Conservation (phyloP, 2,113 vertebrate species). For the Cephalophus harveyi region DNA sequence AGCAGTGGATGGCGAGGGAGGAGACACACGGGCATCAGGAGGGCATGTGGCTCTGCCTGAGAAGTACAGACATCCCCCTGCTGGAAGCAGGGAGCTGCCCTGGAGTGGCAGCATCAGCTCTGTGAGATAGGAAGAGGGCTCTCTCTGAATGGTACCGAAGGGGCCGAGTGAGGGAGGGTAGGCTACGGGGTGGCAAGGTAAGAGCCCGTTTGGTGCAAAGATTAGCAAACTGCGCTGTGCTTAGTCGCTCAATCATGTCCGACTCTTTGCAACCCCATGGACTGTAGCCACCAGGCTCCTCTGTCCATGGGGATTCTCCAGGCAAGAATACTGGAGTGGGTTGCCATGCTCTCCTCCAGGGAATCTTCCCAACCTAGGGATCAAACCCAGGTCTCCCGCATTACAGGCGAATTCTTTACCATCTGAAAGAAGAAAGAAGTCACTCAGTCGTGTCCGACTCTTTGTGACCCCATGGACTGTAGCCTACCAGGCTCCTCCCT, state of each 20-base stretch:
- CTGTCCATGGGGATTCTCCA: background rate
- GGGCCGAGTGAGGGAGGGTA: background rate
- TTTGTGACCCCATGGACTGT: no score
- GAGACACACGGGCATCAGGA: rapidly evolving
- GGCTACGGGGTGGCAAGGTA: background rate
- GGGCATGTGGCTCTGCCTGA: background rate
- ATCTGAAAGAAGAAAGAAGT: background rate
- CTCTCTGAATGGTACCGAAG: background rate
- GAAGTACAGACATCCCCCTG: background rate
- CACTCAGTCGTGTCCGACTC: no score
- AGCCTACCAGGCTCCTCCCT: no score
- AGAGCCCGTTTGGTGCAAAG: background rate
- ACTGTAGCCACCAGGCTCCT: background rate
- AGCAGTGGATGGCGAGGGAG: background rate
- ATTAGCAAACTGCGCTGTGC: background rate
- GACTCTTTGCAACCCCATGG: background rate
- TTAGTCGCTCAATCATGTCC: background rate
- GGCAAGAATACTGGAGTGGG: background rate
- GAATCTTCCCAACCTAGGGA: background rate
- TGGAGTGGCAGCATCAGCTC: background rate
- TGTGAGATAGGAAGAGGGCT: background rate
- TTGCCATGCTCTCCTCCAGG: background rate
- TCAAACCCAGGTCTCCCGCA: background rate
- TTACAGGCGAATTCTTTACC: background rate
- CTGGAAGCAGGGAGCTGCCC: background rate